phyloP scores from a whole-genome alignment of 2,888 invertebrate species.

The Athrips mouffetella region DNA sequence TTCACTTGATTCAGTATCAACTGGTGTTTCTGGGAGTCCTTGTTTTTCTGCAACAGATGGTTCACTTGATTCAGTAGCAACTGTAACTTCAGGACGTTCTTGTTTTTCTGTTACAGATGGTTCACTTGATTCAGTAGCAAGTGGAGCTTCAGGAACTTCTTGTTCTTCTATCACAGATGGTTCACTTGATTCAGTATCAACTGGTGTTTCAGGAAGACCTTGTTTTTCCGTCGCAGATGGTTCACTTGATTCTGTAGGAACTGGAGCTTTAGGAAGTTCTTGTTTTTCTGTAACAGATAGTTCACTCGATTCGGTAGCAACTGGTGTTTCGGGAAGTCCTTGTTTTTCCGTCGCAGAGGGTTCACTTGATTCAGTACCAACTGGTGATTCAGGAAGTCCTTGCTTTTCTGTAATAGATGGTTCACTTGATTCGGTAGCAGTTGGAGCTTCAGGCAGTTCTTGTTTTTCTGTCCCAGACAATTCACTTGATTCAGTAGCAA shows the following conservation, averaged over 20 bases:
- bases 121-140: neutral
- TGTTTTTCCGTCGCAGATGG: neutral
- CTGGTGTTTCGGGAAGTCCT: constrained; percentile 1
- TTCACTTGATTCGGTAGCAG: neutral
- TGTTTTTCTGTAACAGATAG: neutral
- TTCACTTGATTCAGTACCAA: neutral
- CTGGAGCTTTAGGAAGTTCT: neutral
- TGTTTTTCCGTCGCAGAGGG: constrained; percentile 6
- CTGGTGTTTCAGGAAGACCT: neutral
- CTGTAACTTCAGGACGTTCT: neutral
- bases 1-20: neutral
- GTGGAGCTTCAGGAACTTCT: neutral
- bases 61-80: neutral
- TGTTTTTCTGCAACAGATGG: neutral
- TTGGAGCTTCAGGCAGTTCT: neutral
- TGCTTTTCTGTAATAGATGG: neutral
- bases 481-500: neutral
- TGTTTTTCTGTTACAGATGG: neutral
- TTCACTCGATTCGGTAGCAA: neutral
- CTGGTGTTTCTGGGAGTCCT: neutral
- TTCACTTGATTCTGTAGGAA: neutral
- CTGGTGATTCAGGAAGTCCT: constrained; percentile 3
- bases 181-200: neutral
- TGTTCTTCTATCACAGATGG: neutral
- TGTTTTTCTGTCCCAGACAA: constrained; percentile 5